A percentile compares a stretch with the other conserved stretches of the same genome.
These are phyloP conservation scores for Linyphia triangularis DNA, from an alignment of 2,888 invertebrate species.

Conservation along the genomic window DNA sequence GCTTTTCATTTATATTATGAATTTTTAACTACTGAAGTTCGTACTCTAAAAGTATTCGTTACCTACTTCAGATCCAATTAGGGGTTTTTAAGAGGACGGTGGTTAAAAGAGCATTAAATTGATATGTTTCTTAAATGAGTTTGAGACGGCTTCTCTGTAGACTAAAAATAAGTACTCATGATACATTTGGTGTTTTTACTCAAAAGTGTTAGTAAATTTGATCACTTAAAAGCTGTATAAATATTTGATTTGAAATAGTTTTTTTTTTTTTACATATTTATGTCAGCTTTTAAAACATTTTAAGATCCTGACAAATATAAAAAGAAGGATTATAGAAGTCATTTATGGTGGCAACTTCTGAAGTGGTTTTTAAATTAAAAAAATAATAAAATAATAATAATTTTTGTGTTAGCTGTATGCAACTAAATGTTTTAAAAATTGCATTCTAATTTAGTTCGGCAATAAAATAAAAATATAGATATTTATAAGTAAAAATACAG, in stretches of 20 bases:
- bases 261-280: neutral
- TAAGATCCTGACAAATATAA: neutral
- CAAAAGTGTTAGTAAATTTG: neutral
- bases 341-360: too few species aligned
- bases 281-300: neutral
- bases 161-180: neutral
- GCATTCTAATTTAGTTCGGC: too few species aligned
- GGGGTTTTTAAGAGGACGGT: neutral
- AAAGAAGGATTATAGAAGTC: too few species aligned
- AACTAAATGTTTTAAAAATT: too few species aligned
- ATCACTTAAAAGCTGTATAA: neutral
- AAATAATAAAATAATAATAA: too few species aligned
- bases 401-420: too few species aligned
- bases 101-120: conserved; percentile 1
- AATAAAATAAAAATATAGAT: too few species aligned
- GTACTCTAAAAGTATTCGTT: neutral
- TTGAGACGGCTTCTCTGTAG: neutral
- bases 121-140: neutral
- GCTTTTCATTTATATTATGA: conserved; percentile 5
- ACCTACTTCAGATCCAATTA: conserved; percentile 16
- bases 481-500: too few species aligned
- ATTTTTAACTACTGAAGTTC: conserved; percentile 18
- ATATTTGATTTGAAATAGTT: neutral
- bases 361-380: too few species aligned
- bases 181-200: neutral